phyloP scores from a whole-genome alignment of 2,888 invertebrate species.

The Hylaea fasciaria region DNA sequence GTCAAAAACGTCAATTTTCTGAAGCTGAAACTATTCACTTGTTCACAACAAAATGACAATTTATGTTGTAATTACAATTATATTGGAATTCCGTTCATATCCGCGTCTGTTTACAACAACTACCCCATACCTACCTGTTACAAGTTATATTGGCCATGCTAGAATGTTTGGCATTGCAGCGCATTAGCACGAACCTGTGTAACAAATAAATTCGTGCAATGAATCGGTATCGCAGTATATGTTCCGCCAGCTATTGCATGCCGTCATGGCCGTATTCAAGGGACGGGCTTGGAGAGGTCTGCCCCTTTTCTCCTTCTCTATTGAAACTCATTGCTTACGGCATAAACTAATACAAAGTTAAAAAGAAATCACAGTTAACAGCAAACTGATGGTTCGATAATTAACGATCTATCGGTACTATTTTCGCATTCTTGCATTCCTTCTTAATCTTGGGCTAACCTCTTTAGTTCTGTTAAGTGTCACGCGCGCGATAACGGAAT shows the following conservation, averaged over 20 bases:
- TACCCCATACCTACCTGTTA: constrained; percentile 8
- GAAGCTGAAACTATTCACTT: background rate
- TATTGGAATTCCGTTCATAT: background rate
- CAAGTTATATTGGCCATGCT: constrained; percentile 19
- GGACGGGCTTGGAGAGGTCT: background rate
- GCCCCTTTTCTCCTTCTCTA: background rate
- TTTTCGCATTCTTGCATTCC: no score
- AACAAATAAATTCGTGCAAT: constrained; percentile 50
- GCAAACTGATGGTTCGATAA: background rate
- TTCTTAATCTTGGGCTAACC: no score
- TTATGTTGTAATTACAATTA: no score
- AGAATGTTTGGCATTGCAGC: constrained; percentile 41
- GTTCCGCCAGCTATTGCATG: constrained; percentile 50
- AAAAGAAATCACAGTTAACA: background rate
- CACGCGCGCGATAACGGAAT: no score
- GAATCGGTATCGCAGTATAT: constrained; percentile 43
- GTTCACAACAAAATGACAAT: no score
- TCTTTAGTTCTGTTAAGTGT: no score
- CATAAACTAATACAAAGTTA: background rate
- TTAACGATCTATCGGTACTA: no score
- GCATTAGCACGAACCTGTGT: constrained; percentile 31
- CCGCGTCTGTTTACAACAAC: constrained; percentile 10
- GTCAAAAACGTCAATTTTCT: no score
- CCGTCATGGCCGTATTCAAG: constrained; percentile 22
- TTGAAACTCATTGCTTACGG: background rate